These are phyloP conservation scores for Troilus luridus DNA, from an alignment of 2,888 invertebrate genomes.

Conservation along the genomic window DNA sequence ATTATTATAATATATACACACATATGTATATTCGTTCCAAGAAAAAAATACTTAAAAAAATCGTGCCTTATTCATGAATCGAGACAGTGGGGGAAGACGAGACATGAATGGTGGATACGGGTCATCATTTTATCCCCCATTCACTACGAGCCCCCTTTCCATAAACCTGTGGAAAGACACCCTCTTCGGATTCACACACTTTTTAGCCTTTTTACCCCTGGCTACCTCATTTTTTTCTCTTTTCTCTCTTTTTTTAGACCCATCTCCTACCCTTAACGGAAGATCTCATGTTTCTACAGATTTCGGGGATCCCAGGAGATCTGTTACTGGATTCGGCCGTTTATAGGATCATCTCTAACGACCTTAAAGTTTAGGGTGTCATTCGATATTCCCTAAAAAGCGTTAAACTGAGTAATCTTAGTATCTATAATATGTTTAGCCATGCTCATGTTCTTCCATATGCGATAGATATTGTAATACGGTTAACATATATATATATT, in stretches of 20 bases:
- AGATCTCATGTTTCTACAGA: conserved; percentile 41
- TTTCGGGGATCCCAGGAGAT: not conserved
- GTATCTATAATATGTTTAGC: too few species aligned
- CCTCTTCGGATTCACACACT: conserved; percentile 51
- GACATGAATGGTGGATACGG: not conserved
- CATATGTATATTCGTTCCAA: too few species aligned
- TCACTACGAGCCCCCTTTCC: conserved; percentile 34
- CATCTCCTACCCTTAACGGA: conserved; percentile 27
- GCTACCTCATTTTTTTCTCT: not conserved
- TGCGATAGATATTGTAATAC: too few species aligned
- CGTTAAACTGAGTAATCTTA: too few species aligned
- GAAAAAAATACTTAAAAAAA: too few species aligned
- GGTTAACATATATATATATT: too few species aligned
- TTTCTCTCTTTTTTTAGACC: too few species aligned
- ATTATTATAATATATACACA: too few species aligned
- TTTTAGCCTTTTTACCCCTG: conserved; percentile 39
- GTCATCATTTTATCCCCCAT: conserved; percentile 50
- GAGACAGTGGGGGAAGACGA: not conserved
- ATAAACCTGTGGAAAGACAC: conserved; percentile 20
- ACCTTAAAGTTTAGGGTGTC: not conserved
- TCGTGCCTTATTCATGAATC: conserved; percentile 30
- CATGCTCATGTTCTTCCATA: too few species aligned
- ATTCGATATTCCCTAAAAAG: not conserved
- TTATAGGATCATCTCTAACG: not conserved
- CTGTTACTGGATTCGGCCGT: conserved; percentile 15